Evolutionary conservation across 2,797 vertebrate genomes (phyloP).

Genomic region (Anguilla megastoma): DNA sequence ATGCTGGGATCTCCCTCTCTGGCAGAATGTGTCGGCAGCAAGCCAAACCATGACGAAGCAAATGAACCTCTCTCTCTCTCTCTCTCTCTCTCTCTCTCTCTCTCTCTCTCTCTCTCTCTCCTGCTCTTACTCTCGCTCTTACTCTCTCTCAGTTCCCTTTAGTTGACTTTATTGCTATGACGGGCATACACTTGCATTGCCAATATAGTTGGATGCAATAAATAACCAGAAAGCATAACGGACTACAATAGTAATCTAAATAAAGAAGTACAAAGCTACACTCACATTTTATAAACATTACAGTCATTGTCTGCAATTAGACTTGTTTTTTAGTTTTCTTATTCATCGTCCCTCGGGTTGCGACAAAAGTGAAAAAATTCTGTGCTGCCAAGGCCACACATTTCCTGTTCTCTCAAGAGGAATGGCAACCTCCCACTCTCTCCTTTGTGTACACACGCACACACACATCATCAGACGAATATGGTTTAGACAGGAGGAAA

Average conservation of each 20-base stretch:
- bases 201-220: background rate
- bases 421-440: too few relatives aligned
- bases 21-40: slow-evolving; percentile 51
- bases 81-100: slow-evolving; percentile 31
- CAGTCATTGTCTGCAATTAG: background rate
- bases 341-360: background rate
- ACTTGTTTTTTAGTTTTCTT: background rate
- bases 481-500: background rate
- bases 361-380: background rate
- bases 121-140: background rate
- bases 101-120: background rate
- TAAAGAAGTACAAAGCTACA: background rate
- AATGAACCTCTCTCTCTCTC: background rate
- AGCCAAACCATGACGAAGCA: slow-evolving; percentile 64
- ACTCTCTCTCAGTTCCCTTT: background rate
- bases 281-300: background rate
- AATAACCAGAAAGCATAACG: background rate
- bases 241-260: background rate
- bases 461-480: background rate
- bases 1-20: slow-evolving; percentile 66
- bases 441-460: background rate
- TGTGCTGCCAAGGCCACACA: background rate
- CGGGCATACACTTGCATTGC: background rate
- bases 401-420: background rate
- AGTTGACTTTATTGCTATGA: background rate